Evolutionary conservation across 2,113 vertebrate genomes (phyloP), one percentile per base, ranked within the genome.

Genomic region (Cavia aperea): DNA sequence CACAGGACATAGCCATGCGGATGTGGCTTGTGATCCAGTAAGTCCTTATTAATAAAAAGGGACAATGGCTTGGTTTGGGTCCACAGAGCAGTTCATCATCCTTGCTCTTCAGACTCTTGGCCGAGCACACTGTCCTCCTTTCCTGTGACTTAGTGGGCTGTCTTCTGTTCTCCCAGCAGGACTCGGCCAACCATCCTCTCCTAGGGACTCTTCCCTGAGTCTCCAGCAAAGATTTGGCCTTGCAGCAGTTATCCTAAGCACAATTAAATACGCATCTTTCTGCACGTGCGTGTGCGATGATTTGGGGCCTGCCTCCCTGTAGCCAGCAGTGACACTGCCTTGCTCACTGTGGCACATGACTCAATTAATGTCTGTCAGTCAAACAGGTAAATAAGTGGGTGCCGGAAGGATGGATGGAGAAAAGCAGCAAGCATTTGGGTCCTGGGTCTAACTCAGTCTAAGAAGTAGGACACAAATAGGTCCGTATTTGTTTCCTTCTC

Each of bases 201-300:
- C 51, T 26, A 14, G n/a, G 26, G 54, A 54, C 39, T 51, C 33
- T 66, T 58, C 11, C 26, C 49, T 26, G 14, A n/a, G 46, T 72
- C 54, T 65, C 91, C 10, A n/a, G 86, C 33, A 43, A 10, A 26
- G 8, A 29, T 26, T 36, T 23, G 56, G 33, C 83, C 88, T 84
- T 23, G 39, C 54, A 39, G 16, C 11, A 31, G 49, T 72, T 82
- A 31, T 51, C 65, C 36, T 6, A 0, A 7, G 36, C 29, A 19
- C 66, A 43, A 63, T 72, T 24, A 12, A 36, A 54, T 39, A 7
- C 11, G 18, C 13, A 29, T 49, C 19, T 31, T 13, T 13, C 15
- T 14, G 8, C 1, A 0, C 0, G 0, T 36, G 15, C 16, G 12
- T 21, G 54, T 12, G 9, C 2, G 0, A 31, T 36, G 49, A n/a